Percentiles rank a stretch among this genome's conserved stretches.
phyloP scores from a whole-genome alignment of 2,888 invertebrate species.

The Dynastes grantii region DNA sequence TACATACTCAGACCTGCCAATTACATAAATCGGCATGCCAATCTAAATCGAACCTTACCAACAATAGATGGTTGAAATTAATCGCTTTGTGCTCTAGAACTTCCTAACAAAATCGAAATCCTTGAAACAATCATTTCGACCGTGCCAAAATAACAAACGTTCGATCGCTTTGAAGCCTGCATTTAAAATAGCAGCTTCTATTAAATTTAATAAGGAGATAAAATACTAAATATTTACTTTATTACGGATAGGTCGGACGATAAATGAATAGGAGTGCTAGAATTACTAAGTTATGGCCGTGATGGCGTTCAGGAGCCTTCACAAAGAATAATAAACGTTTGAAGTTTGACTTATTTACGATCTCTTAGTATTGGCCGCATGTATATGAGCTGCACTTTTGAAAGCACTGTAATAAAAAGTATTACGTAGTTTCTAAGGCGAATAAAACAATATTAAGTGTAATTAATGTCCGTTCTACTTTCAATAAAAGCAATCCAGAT shows the following conservation, averaged over 20 bases:
- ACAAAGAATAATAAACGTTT: conserved; percentile 21
- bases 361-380: not conserved
- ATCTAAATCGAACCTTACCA: not conserved
- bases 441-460: conserved; percentile 16
- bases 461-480: conserved; percentile 23
- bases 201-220: conserved; percentile 1
- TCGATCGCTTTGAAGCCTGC: not conserved
- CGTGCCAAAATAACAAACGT: not conserved
- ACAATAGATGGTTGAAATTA: not conserved
- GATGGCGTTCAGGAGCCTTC: conserved; percentile 10
- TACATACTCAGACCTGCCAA: too few species aligned
- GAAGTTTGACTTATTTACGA: conserved; percentile 8
- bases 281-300: not conserved
- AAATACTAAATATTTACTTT: conserved; percentile 21
- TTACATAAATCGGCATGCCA: too few species aligned
- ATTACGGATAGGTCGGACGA: not conserved
- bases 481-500: conserved; percentile 4
- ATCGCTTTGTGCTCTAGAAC: not conserved
- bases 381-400: conserved; percentile 2
- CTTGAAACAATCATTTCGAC: conserved; percentile 11
- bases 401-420: not conserved
- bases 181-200: not conserved
- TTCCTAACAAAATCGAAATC: conserved; percentile 5
- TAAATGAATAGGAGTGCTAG: conserved; percentile 8
- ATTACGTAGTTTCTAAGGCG: not conserved